These are phyloP conservation scores for Muscina levida DNA, from an alignment of 2,888 invertebrate genomes.

Conservation along the genomic window DNA sequence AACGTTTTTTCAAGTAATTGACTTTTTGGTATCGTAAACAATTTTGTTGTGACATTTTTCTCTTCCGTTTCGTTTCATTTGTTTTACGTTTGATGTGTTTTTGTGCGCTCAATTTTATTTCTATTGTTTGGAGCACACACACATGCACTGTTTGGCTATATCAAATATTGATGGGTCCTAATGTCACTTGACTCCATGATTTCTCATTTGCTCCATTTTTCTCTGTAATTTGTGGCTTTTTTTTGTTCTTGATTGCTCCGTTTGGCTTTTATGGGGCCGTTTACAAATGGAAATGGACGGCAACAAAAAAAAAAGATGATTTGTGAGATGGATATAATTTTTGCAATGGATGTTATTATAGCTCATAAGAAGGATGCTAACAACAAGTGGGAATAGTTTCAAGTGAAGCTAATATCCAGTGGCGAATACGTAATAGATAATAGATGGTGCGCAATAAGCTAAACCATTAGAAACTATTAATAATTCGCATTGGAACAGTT, in stretches of 20 bases:
- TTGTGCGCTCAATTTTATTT: background rate
- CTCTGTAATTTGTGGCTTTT: conserved; percentile 51
- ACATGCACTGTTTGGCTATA: conserved; percentile 39
- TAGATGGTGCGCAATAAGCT: too few species aligned
- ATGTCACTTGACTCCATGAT: conserved; percentile 49
- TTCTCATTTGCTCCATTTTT: conserved; percentile 39
- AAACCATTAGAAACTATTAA: too few species aligned
- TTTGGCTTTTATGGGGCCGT: background rate
- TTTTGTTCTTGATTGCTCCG: background rate
- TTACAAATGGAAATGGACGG: background rate
- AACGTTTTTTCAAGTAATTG: conserved; percentile 52
- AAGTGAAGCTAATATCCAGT: too few species aligned
- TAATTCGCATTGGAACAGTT: too few species aligned
- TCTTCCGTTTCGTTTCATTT: conserved; percentile 43
- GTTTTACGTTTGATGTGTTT: conserved; percentile 23
- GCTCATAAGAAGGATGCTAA: too few species aligned
- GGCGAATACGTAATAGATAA: too few species aligned
- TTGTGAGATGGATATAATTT: background rate
- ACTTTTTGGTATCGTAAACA: conserved; percentile 59
- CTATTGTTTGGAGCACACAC: conserved; percentile 42
- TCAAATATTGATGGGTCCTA: conserved; percentile 55
- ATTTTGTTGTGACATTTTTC: conserved; percentile 59
- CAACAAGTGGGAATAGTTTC: too few species aligned
- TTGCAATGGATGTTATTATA: too few species aligned
- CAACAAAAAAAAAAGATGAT: conserved; percentile 9